These are phyloP conservation scores for Temnopleurus reevesii DNA, from an alignment of 53 echinoderm and acorn worm genomes.

Conservation along the genomic window DNA sequence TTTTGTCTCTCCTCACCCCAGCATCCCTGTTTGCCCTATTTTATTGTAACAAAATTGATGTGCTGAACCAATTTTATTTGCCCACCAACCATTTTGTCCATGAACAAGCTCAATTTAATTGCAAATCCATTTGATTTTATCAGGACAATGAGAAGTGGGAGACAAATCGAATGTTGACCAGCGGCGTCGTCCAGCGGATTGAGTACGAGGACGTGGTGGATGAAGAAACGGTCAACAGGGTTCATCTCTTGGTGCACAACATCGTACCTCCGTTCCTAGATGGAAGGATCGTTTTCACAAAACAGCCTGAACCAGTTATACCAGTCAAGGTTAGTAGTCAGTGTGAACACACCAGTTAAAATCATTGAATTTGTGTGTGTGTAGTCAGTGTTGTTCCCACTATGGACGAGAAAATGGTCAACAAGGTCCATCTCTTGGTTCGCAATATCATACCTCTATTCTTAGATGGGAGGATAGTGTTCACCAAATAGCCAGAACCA, in stretches of 20 bases:
- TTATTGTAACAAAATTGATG: too few relatives aligned
- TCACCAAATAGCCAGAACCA: constrained; percentile 98
- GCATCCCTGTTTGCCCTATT: too few relatives aligned
- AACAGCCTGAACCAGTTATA: constrained; percentile 96
- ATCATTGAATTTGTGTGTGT: too few relatives aligned
- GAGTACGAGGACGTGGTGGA: constrained; percentile 95
- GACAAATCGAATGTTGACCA: constrained; percentile 96
- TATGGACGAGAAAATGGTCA: constrained; percentile 91
- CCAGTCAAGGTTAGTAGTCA: constrained; percentile 91
- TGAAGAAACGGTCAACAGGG: constrained; percentile 85
- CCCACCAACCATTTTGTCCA: too few relatives aligned
- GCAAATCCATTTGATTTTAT: too few relatives aligned
- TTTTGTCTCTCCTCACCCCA: too few relatives aligned
- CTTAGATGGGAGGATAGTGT: constrained; percentile 94
- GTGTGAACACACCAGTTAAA: neutral
- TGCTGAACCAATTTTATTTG: too few relatives aligned
- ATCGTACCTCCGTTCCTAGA: constrained; percentile 96
- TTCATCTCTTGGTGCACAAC: constrained; percentile 93
- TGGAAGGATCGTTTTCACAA: constrained; percentile 97
- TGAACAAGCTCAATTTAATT: too few relatives aligned
- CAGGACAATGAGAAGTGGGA: constrained; percentile 99
- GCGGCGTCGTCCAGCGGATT: constrained; percentile 90
- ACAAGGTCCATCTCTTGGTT: constrained; percentile 87
- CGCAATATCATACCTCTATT: constrained; percentile 97
- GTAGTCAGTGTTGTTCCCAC: too few relatives aligned